These are phyloP conservation scores for Neomicropteryx cornuta DNA, from an alignment of 1,140 invertebrate species.

Conservation along the genomic window DNA sequence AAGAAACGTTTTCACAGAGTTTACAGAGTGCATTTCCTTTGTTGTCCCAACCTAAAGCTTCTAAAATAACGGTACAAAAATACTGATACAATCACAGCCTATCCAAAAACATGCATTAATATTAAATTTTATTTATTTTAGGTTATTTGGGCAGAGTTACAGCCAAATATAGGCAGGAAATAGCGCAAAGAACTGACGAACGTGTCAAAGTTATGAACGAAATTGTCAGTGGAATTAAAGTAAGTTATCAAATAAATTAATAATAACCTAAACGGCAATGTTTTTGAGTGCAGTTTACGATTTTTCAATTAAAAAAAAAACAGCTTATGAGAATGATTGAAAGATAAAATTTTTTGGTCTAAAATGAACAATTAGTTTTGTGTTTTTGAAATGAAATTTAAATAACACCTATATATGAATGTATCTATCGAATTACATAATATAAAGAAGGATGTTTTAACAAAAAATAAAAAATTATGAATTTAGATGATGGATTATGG, in stretches of 20 bases:
- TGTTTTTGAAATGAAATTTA: neutral
- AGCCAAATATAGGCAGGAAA: conserved; percentile 39
- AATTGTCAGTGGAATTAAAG: conserved; percentile 59
- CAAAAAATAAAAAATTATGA: no score
- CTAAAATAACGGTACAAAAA: no score
- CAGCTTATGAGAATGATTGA: neutral
- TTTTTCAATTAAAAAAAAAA: no score
- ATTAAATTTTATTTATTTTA: conserved; percentile 26
- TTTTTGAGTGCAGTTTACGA: neutral
- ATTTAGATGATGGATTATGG: no score
- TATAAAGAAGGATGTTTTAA: no score
- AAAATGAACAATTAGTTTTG: neutral
- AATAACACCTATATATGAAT: neutral
- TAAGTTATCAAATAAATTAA: conserved; percentile 46
- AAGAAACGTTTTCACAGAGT: no score
- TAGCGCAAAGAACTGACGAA: conserved; percentile 54
- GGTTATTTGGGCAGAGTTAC: conserved; percentile 54
- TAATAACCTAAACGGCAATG: conserved; percentile 25
- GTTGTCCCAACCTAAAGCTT: no score
- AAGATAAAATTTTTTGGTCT: conserved; percentile 4
- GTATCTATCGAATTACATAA: no score
- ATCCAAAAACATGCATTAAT: no score
- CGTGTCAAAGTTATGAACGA: conserved; percentile 72
- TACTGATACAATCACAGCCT: no score
- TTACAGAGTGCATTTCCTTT: no score